These are phyloP conservation scores for Scaptomyza tumidula DNA, from an alignment of 2,888 invertebrate genomes.

Conservation along the genomic window DNA sequence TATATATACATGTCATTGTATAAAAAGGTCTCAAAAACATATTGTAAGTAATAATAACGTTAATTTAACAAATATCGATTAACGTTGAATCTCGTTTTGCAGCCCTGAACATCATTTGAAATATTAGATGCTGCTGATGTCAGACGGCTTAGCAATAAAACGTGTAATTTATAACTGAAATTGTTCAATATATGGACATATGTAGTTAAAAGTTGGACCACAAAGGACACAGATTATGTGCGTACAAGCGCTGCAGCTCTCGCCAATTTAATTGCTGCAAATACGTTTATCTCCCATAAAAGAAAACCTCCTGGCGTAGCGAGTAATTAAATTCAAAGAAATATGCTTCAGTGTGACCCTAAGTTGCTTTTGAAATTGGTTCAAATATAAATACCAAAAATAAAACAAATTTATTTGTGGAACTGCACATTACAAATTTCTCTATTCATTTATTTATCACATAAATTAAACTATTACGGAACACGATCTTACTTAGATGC, in stretches of 20 bases:
- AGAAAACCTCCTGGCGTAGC: slow-evolving; percentile 33
- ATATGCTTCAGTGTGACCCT: slow-evolving; percentile 43
- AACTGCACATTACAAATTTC: not conserved
- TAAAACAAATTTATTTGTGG: not conserved
- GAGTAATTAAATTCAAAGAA: slow-evolving; percentile 52
- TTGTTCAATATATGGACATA: slow-evolving; percentile 2
- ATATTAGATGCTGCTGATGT: slow-evolving; percentile 48
- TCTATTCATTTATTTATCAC: not conserved
- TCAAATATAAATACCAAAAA: slow-evolving; percentile 15
- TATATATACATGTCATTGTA: not conserved
- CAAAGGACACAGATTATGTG: slow-evolving; percentile 64
- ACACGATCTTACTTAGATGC: too few relatives aligned
- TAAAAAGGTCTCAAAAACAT: not conserved
- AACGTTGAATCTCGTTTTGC: not conserved
- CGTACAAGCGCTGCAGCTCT: slow-evolving; percentile 34
- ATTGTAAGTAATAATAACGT: not conserved
- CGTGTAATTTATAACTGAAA: slow-evolving; percentile 18
- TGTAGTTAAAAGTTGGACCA: slow-evolving; percentile 16
- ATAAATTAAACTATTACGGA: too few relatives aligned
- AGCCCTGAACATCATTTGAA: slow-evolving; percentile 49
- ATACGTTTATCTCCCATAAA: too few relatives aligned
- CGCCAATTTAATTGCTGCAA: too few relatives aligned
- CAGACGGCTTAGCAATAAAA: slow-evolving; percentile 24
- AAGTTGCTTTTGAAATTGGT: not conserved
- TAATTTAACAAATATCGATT: slow-evolving; percentile 22